Evolutionary conservation across 2,797 vertebrate species (phyloP).

Genomic region (Pantherophis alleghaniensis): DNA sequence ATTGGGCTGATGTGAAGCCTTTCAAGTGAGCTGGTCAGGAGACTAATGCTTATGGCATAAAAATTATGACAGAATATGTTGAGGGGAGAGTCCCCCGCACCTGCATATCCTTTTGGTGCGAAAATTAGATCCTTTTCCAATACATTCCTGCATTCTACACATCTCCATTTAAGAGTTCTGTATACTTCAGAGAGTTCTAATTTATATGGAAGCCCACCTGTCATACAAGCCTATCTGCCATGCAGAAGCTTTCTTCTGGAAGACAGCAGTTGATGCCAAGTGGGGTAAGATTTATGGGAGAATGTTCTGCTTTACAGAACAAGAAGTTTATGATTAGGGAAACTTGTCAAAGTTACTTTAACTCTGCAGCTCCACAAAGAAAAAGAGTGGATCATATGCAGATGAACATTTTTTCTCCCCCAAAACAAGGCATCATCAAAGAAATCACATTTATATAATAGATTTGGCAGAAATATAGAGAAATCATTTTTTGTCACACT

Average conservation of each 20-base stretch:
- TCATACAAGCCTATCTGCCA: background rate
- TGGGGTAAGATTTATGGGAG: background rate
- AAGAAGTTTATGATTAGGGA: background rate
- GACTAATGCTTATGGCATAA: too few relatives aligned
- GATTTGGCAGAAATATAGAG: background rate
- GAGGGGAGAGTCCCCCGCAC: background rate
- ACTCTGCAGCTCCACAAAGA: background rate
- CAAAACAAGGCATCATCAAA: background rate
- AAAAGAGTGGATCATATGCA: background rate
- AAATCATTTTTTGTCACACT: background rate
- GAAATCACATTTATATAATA: background rate
- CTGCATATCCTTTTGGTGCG: background rate
- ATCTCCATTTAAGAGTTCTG: background rate
- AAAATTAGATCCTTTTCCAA: background rate
- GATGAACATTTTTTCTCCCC: background rate
- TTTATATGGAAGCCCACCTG: background rate
- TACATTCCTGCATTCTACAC: background rate
- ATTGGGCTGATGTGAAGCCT: background rate
- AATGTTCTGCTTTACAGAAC: background rate
- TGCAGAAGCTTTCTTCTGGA: background rate
- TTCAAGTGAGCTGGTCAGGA: background rate
- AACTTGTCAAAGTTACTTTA: background rate
- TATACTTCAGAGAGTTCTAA: background rate
- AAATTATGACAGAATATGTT: too few relatives aligned
- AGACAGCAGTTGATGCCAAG: background rate